A percentile compares a stretch with the other conserved stretches of the same genome.
These are phyloP conservation scores for Cerceris ruficornis DNA, from an alignment of 2,888 invertebrate species.

Conservation along the genomic window DNA sequence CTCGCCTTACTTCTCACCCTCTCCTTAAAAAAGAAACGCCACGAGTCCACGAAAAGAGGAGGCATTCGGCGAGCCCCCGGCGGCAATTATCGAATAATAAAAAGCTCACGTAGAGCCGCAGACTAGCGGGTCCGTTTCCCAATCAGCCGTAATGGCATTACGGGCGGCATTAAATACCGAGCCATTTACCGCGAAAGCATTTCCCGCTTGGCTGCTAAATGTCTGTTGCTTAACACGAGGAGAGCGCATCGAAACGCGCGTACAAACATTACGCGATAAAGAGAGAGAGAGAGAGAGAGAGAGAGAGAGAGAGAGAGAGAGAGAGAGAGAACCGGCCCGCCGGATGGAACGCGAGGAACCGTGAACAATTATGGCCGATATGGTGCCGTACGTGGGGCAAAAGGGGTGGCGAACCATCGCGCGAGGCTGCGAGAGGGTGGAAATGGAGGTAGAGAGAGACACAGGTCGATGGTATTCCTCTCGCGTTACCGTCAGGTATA, in stretches of 20 bases:
- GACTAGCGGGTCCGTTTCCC: slow-evolving; percentile 18
- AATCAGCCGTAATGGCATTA: slow-evolving; percentile 18
- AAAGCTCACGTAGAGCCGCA: slow-evolving; percentile 10
- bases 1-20: too few relatives aligned
- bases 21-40: too few relatives aligned
- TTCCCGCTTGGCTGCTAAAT: slow-evolving; percentile 45
- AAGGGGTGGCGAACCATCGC: slow-evolving; percentile 17
- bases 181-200: slow-evolving; percentile 38
- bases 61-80: slow-evolving; percentile 11
- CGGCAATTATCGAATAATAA: slow-evolving; percentile 24
- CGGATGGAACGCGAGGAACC: slow-evolving; percentile 40
- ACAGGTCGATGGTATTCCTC: too few relatives aligned
- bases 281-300: not conserved
- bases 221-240: slow-evolving; percentile 43
- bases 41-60: slow-evolving; percentile 5
- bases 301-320: too few relatives aligned
- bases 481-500: slow-evolving; percentile 39
- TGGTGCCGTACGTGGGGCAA: slow-evolving; percentile 26
- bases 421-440: slow-evolving; percentile 31
- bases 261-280: slow-evolving; percentile 12
- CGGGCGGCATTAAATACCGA: slow-evolving; percentile 46
- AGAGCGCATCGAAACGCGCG: slow-evolving; percentile 28
- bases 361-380: slow-evolving; percentile 62
- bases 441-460: too few relatives aligned
- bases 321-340: not conserved